Conservation (phyloP, 2,797 vertebrate genomes). For the Acrossocheilus wenchowensis region DNA sequence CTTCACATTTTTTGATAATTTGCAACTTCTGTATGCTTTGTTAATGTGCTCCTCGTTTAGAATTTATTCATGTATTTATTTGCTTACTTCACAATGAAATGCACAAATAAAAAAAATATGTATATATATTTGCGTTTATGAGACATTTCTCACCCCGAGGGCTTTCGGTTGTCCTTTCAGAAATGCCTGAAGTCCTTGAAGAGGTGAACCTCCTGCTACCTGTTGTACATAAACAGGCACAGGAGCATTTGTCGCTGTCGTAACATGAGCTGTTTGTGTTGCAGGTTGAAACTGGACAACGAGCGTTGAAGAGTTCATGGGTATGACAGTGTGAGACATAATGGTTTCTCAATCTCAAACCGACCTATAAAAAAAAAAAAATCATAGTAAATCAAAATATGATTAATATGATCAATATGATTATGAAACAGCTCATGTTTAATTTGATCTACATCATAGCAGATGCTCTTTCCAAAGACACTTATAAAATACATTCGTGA, state of each 20-base stretch:
- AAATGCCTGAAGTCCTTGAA: not conserved
- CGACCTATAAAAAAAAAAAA: not conserved
- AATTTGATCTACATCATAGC: not conserved
- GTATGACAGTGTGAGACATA: not conserved
- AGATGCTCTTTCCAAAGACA: not conserved
- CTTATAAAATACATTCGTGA: not conserved
- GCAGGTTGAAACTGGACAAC: not conserved
- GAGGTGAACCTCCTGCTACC: not conserved
- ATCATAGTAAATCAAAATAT: not conserved
- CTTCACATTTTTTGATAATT: not conserved
- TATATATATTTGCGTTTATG: not conserved
- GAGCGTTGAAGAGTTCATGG: not conserved
- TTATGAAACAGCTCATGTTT: not conserved
- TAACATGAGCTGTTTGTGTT: not conserved
- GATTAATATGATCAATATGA: not conserved
- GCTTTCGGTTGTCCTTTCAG: constrained; percentile 30
- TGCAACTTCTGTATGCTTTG: not conserved
- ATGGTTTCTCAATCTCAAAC: not conserved
- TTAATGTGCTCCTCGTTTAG: too few relatives aligned
- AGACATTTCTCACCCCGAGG: not conserved
- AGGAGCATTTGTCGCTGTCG: not conserved
- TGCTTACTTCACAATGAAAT: too few relatives aligned
- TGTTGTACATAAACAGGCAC: not conserved
- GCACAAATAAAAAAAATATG: too few relatives aligned
- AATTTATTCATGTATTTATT: too few relatives aligned